These are phyloP conservation scores for Mormyrus proboscirostris DNA, from an alignment of 2,797 vertebrate species.

Conservation along the genomic window DNA sequence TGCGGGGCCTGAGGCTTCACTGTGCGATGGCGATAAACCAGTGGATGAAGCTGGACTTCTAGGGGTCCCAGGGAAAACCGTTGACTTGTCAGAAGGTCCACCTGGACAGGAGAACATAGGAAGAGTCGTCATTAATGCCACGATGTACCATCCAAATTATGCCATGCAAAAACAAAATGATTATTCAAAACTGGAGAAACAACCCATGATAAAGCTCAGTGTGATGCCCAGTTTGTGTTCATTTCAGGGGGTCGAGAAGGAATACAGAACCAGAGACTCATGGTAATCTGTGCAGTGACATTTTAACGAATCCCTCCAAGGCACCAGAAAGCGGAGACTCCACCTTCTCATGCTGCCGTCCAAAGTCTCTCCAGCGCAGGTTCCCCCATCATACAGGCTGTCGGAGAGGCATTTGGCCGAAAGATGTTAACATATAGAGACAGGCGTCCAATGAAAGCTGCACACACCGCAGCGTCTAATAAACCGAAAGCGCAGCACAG, in stretches of 20 bases:
- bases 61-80: not conserved
- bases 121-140: not conserved
- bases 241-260: not conserved
- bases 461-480: not conserved
- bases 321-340: not conserved
- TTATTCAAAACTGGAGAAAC: not conserved
- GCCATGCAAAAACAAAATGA: not conserved
- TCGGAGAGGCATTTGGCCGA: not conserved
- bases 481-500: not conserved
- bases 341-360: not conserved
- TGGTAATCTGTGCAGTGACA: not conserved
- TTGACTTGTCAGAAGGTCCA: not conserved
- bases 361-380: not conserved
- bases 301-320: not conserved
- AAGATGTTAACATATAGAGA: not conserved
- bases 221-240: not conserved
- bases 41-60: not conserved
- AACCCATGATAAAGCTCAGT: not conserved
- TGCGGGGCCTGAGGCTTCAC: not conserved
- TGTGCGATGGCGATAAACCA: not conserved
- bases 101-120: constrained; percentile 10
- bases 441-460: not conserved
- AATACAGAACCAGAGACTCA: not conserved
- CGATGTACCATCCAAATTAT: not conserved
- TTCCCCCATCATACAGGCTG: not conserved